Conservation (phyloP, 2,113 vertebrate genomes). For the Ia io region DNA sequence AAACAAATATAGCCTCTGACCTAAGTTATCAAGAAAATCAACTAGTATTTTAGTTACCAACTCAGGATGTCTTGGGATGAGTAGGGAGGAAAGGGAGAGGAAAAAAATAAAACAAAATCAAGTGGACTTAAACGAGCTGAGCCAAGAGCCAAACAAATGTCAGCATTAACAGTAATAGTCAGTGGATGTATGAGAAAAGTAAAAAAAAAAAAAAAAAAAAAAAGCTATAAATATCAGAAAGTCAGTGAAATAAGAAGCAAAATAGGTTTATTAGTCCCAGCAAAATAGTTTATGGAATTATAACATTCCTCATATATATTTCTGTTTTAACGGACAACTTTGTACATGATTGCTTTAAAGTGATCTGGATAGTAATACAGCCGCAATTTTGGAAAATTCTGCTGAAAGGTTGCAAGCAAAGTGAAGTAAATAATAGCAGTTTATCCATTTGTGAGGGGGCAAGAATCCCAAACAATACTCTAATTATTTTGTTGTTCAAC, state of each 20-base stretch:
- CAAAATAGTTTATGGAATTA: background rate
- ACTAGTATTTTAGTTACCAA: background rate
- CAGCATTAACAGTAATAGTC: background rate
- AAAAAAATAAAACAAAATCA: background rate
- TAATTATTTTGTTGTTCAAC: background rate
- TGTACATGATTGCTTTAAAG: background rate
- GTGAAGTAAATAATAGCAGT: background rate
- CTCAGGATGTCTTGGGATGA: background rate
- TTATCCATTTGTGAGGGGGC: background rate
- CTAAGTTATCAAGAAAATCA: background rate
- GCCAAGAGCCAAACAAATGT: background rate
- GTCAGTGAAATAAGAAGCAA: background rate
- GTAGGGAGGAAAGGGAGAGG: background rate
- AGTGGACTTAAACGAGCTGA: background rate
- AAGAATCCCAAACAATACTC: background rate
- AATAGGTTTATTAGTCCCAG: background rate
- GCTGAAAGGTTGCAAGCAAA: background rate
- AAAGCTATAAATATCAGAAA: background rate
- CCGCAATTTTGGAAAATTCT: background rate
- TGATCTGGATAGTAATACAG: background rate
- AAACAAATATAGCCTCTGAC: background rate
- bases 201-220: background rate
- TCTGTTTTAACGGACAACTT: constrained; percentile 4
- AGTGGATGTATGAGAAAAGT: background rate
- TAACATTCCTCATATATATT: background rate